Percentiles rank a stretch among this genome's conserved stretches.
phyloP scores from a whole-genome alignment of 2,797 vertebrate genomes.

The Emydoidea blandingii region DNA sequence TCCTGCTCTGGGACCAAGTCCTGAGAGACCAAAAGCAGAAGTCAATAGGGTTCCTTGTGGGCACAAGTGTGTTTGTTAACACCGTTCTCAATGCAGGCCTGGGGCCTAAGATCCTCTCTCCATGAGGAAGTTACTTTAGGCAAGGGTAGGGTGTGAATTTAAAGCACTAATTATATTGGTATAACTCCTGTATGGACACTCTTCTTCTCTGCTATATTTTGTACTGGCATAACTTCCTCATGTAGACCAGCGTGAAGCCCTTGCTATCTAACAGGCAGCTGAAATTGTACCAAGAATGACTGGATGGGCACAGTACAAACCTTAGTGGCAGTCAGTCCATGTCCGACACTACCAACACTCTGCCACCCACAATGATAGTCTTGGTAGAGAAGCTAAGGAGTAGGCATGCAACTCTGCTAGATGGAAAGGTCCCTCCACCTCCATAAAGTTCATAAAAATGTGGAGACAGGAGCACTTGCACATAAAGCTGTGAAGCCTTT shows the following conservation, averaged over 20 bases:
- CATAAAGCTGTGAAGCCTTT: background rate
- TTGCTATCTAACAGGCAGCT: background rate
- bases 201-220: background rate
- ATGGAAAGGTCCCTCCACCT: background rate
- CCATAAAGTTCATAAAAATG: background rate
- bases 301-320: background rate
- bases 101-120: background rate
- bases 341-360: background rate
- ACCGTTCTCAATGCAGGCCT: background rate
- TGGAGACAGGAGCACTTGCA: background rate
- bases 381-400: background rate
- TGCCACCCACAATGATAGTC: background rate
- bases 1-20: no score
- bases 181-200: background rate
- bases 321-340: background rate
- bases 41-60: background rate
- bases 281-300: background rate
- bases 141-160: background rate
- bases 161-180: background rate
- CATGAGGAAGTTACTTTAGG: background rate
- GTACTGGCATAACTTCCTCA: background rate
- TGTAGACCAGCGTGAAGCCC: fast-evolving
- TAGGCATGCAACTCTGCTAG: background rate
- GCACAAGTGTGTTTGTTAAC: background rate
- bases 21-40: background rate